These are phyloP conservation scores for Trogon melanurus DNA, from an alignment of 2,113 vertebrate genomes.

Conservation along the genomic window DNA sequence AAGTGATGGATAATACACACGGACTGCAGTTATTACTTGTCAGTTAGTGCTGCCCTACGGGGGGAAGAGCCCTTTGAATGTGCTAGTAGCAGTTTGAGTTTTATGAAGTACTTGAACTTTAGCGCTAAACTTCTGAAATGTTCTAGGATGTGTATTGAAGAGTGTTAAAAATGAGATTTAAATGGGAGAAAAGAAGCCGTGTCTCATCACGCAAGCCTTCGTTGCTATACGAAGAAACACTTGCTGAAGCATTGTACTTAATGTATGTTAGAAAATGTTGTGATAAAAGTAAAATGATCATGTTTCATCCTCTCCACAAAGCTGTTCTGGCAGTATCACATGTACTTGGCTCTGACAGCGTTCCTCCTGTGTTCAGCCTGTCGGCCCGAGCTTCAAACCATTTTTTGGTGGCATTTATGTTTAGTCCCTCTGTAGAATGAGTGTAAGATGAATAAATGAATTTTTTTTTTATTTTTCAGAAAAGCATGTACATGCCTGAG, in stretches of 20 bases:
- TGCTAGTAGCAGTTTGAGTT: neutral
- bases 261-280: neutral
- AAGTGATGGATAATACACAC: neutral
- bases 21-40: neutral
- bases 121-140: neutral
- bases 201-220: neutral
- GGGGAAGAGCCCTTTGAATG: neutral
- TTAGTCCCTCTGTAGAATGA: neutral
- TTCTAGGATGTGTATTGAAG: neutral
- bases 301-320: neutral
- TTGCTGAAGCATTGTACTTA: rapidly evolving
- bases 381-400: neutral
- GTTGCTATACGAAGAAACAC: neutral
- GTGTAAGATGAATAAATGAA: neutral
- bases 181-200: neutral
- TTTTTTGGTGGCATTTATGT: neutral
- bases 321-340: too few relatives aligned
- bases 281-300: neutral
- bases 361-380: neutral
- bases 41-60: neutral
- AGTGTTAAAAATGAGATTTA: neutral
- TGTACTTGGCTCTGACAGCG: neutral
- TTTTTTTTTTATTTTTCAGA: neutral
- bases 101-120: slow-evolving; percentile 14
- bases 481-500: neutral